These are phyloP conservation scores for Eurois occulta DNA, from an alignment of 2,888 invertebrate species.

Conservation along the genomic window DNA sequence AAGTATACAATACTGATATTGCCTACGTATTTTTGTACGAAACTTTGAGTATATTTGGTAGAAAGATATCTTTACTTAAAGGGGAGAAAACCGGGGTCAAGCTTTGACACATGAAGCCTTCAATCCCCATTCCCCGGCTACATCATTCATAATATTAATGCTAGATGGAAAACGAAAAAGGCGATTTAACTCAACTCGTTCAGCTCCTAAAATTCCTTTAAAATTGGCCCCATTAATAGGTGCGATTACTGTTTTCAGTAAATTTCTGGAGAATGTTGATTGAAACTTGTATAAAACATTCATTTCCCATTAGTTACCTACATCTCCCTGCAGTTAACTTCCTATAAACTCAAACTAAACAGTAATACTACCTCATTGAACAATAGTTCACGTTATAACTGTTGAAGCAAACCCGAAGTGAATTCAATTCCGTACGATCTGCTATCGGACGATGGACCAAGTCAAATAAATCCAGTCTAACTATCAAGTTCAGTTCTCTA, in stretches of 20 bases:
- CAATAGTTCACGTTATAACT: slow-evolving; percentile 39
- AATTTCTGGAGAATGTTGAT: neutral
- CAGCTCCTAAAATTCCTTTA: neutral
- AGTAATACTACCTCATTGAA: slow-evolving; percentile 36
- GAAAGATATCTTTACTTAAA: neutral
- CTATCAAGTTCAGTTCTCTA: slow-evolving; percentile 48
- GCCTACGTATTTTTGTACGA: slow-evolving; percentile 18
- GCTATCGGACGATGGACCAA: slow-evolving; percentile 45
- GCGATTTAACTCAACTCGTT: neutral
- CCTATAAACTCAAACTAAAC: neutral
- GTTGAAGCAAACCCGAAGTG: slow-evolving; percentile 41
- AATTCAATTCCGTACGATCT: slow-evolving; percentile 52
- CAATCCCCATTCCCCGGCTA: too few species aligned
- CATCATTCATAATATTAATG: neutral
- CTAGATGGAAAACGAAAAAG: neutral
- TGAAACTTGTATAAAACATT: neutral
- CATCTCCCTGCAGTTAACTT: neutral
- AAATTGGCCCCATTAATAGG: neutral
- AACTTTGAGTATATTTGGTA: slow-evolving; percentile 10
- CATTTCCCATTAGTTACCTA: neutral
- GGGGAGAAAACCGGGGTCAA: neutral
- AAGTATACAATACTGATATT: slow-evolving; percentile 14
- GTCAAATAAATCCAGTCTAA: slow-evolving; percentile 62
- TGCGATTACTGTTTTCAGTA: neutral
- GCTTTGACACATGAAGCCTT: neutral